These are phyloP conservation scores for Siderastrea radians DNA, from an alignment of 92 coral and sea anemone genomes.

Conservation along the genomic window DNA sequence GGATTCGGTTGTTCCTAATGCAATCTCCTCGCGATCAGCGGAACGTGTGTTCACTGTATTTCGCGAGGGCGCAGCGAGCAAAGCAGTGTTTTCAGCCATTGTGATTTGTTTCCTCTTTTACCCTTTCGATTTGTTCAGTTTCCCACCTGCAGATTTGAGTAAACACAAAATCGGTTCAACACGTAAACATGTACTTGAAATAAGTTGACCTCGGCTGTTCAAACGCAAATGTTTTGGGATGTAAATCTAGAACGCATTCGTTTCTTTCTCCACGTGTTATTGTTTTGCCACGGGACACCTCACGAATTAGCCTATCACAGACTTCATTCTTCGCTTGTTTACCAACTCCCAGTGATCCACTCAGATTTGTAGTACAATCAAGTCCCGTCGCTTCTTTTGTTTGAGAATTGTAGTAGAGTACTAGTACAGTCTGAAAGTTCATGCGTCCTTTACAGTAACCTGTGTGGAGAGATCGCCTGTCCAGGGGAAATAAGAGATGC, in stretches of 20 bases:
- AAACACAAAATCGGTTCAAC: background rate
- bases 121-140: background rate
- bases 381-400: background rate
- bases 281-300: background rate
- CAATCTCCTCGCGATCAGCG: conserved; percentile 12
- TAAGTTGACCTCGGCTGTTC: background rate
- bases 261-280: background rate
- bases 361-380: too few species aligned
- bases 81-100: conserved; percentile 8
- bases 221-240: background rate
- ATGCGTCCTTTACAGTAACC: too few species aligned
- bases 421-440: too few species aligned
- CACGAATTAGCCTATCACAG: conserved; percentile 2
- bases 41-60: background rate
- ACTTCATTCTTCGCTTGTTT: background rate
- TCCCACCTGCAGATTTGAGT: conserved; percentile 5
- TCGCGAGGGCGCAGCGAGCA: background rate
- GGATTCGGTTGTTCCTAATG: conserved; percentile 21
- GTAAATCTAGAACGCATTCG: background rate
- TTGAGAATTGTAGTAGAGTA: background rate
- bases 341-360: background rate
- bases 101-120: background rate
- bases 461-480: too few species aligned
- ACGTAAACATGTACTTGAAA: conserved; percentile 15
- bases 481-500: too few species aligned